Percentiles rank a stretch among this genome's conserved stretches.
Conservation (phyloP, 2,888 invertebrate species). For the Choristoneura rosaceana region DNA sequence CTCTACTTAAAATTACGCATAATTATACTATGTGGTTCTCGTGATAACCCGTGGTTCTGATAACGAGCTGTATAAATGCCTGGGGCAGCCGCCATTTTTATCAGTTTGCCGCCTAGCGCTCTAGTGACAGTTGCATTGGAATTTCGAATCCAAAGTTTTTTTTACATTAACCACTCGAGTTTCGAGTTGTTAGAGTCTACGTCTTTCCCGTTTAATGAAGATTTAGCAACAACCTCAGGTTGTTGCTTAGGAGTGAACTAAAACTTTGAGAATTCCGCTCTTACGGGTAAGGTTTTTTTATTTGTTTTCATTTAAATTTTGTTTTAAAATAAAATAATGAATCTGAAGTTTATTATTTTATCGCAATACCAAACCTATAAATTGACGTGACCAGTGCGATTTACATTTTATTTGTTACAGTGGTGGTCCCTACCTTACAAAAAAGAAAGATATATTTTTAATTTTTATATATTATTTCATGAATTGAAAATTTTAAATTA, state of each 20-base stretch:
- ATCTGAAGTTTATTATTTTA: not conserved
- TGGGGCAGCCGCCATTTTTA: constrained; percentile 49
- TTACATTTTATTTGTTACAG: not conserved
- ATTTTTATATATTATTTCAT: too few species aligned
- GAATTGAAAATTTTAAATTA: too few species aligned
- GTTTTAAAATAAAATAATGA: constrained; percentile 9
- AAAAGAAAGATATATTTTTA: too few species aligned
- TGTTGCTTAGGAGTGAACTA: constrained; percentile 80
- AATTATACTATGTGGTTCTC: constrained; percentile 11
- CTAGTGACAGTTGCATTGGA: constrained; percentile 37
- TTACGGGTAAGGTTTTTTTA: constrained; percentile 76
- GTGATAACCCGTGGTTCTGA: constrained; percentile 47
- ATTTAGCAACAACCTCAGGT: constrained; percentile 82
- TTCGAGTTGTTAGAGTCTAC: constrained; percentile 33
- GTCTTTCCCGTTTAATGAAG: constrained; percentile 46
- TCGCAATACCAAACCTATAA: not conserved
- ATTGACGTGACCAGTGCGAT: too few species aligned
- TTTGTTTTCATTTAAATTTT: too few species aligned
- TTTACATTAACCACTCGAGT: constrained; percentile 24
- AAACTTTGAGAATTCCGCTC: constrained; percentile 88
- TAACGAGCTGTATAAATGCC: constrained; percentile 71
- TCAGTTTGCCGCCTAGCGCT: constrained; percentile 65
- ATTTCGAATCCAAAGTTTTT: constrained; percentile 31
- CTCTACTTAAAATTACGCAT: constrained; percentile 34
- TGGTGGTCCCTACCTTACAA: too few species aligned